A percentile compares a stretch with the other conserved stretches of the same genome.
phyloP scores from a whole-genome alignment of 2,888 invertebrate genomes.

The Pollenia angustigena region DNA sequence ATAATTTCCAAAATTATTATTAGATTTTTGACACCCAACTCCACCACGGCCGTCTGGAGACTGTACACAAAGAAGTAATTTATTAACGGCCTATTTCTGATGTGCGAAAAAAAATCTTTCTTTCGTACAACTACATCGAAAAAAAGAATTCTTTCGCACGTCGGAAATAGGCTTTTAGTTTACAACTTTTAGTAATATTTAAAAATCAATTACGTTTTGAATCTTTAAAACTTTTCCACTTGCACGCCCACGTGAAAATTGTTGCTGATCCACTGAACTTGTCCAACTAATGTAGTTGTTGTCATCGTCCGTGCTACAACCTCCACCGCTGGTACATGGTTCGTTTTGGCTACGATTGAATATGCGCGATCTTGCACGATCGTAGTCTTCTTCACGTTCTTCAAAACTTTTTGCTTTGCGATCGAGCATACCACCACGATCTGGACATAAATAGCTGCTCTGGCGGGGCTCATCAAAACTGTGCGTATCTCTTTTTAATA shows the following conservation, averaged over 20 bases:
- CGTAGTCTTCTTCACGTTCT: constrained; percentile 95
- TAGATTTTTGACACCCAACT: constrained; percentile 89
- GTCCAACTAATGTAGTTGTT: constrained; percentile 77
- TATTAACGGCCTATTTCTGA: not conserved
- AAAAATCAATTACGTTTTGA: constrained; percentile 78
- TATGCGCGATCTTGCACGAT: constrained; percentile 93
- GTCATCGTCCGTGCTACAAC: constrained; percentile 75
- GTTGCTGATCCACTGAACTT: constrained; percentile 77
- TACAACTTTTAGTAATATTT: too few species aligned
- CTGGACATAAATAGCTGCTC: constrained; percentile 85
- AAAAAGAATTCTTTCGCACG: too few species aligned
- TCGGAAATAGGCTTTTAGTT: too few species aligned
- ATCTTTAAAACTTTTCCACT: constrained; percentile 83
- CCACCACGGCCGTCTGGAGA: constrained; percentile 83
- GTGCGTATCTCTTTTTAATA: constrained; percentile 92
- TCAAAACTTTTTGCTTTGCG: constrained; percentile 94
- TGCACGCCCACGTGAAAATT: constrained; percentile 75
- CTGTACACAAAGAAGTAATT: constrained; percentile 77
- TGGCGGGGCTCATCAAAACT: constrained; percentile 90
- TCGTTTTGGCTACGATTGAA: constrained; percentile 85
- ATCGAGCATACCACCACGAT: constrained; percentile 87
- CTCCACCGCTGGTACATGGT: constrained; percentile 73
- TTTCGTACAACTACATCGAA: not conserved
- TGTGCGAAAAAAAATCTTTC: constrained; percentile 20
- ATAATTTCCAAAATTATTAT: constrained; percentile 95